Conservation (phyloP, 1,140 invertebrate species). For the Cotesia typhae region DNA sequence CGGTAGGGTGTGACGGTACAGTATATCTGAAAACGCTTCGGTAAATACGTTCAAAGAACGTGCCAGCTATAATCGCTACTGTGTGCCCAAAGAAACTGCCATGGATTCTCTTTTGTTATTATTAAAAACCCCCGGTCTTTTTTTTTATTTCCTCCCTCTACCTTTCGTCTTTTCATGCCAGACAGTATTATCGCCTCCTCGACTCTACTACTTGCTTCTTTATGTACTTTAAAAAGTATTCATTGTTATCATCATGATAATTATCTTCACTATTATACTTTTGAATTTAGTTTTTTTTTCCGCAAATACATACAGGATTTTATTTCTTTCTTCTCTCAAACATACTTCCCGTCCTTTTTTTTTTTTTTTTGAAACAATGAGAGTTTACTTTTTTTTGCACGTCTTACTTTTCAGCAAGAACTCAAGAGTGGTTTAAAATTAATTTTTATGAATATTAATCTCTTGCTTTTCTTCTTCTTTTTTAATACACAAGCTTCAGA, state of each 20-base stretch:
- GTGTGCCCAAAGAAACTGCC: conserved; percentile 14
- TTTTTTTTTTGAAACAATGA: not conserved
- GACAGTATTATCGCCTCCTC: conserved; percentile 30
- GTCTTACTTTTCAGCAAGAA: conserved; percentile 4
- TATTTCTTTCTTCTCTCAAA: not conserved
- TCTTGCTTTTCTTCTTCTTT: no score
- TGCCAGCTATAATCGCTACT: conserved; percentile 14
- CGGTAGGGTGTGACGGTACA: not conserved
- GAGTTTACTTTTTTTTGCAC: not conserved
- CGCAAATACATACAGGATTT: conserved; percentile 18
- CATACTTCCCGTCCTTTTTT: conserved; percentile 22
- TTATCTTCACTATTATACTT: conserved; percentile 14
- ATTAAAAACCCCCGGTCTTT: conserved; percentile 19
- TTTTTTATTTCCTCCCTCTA: conserved; percentile 3
- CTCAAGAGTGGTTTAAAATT: no score
- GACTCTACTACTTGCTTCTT: conserved; percentile 13
- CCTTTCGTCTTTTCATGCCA: conserved; percentile 16
- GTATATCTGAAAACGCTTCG: conserved; percentile 32
- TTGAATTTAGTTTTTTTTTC: conserved; percentile 3
- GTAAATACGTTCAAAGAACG: conserved; percentile 48
- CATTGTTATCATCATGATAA: conserved; percentile 11
- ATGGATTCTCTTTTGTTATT: conserved; percentile 33
- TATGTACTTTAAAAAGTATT: conserved; percentile 16
- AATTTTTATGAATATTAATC: no score
- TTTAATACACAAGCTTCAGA: no score